Percentiles rank a stretch among this genome's conserved stretches.
phyloP scores from a whole-genome alignment of 2,113 vertebrate genomes.

The Gadus macrocephalus region DNA sequence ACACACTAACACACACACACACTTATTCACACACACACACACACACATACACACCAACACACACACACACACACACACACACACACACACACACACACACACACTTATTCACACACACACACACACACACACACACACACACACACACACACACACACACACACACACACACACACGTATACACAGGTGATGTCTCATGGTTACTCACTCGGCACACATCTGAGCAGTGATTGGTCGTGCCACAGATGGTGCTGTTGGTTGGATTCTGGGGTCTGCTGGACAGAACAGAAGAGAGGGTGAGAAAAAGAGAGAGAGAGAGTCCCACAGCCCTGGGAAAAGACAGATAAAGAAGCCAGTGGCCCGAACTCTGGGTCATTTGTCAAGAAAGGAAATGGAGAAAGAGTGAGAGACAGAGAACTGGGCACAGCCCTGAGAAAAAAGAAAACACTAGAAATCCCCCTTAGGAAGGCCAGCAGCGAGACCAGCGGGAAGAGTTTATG shows the following conservation, averaged over 20 bases:
- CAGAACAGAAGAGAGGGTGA: conserved; percentile 42
- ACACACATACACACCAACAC: too few species aligned
- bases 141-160: too few species aligned
- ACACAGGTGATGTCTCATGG: too few species aligned
- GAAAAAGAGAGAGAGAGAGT: conserved; percentile 43
- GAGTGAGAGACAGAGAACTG: conserved; percentile 41
- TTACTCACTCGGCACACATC: too few species aligned
- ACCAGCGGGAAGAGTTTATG: conserved; percentile 48
- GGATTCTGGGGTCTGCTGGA: too few species aligned
- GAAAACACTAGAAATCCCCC: conserved; percentile 45
- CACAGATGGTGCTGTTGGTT: too few species aligned
- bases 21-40: too few species aligned
- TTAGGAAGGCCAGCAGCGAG: conserved; percentile 48
- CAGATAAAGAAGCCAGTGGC: conserved; percentile 62
- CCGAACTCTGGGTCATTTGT: conserved; percentile 65
- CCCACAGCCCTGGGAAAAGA: conserved; percentile 61
- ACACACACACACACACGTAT: too few species aligned
- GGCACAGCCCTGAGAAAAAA: conserved; percentile 71
- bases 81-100: not conserved
- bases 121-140: conserved; percentile 5
- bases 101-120: not conserved
- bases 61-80: too few species aligned
- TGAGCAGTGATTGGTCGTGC: too few species aligned
- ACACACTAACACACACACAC: too few species aligned
- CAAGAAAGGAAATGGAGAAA: conserved; percentile 29